Evolutionary conservation across 2,888 invertebrate species (phyloP), one percentile per base, ranked within the genome.

Genomic region (Lithodes maja): DNA sequence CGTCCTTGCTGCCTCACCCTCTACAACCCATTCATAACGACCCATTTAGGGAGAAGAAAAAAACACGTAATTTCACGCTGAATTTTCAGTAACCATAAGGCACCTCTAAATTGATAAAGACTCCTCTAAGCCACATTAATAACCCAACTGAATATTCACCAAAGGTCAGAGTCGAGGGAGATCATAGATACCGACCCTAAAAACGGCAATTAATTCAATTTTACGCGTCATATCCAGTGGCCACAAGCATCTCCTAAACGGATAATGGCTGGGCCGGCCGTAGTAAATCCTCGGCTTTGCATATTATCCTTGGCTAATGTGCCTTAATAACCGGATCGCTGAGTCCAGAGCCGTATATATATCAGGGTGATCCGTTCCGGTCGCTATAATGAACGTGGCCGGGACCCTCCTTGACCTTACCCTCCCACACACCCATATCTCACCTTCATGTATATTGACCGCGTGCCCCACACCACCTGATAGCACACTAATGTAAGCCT

Each of bases 41-140:
- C 9, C 78, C 78, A 79, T 53, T 79, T 53, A 52, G 53, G 53
- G 53, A 79, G 53, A 79, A 79, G 50, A 52, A 79, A 79, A 79
- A 52, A 52, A 79, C 33, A 53, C 50, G 52, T 82, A 61, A 82
- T 82, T 82, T 82, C 82, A 82, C 52, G 82, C 82, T 61, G 82
- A n/a, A 52, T 82, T 82, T 82, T 69, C 82, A 68, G 82, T 82
- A 82, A 82, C 82, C 82, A 82, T 82, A 69, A 82, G 82, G 82
- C 49, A 82, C 68, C 50, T 69, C 68, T 82, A 82, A 82, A 82
- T 82, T 69, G 82, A 82, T 82, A 82, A 82, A 82, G 61, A 82
- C 82, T 82, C 82, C 82, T 69, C 68, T 69, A 69, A 49, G 69
- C 55, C 15, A 49, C 82, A 82, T 82, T 68, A 82, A 82, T 82